Conservation (phyloP, 2,797 vertebrate genomes). For the Discoglossus pictus region DNA sequence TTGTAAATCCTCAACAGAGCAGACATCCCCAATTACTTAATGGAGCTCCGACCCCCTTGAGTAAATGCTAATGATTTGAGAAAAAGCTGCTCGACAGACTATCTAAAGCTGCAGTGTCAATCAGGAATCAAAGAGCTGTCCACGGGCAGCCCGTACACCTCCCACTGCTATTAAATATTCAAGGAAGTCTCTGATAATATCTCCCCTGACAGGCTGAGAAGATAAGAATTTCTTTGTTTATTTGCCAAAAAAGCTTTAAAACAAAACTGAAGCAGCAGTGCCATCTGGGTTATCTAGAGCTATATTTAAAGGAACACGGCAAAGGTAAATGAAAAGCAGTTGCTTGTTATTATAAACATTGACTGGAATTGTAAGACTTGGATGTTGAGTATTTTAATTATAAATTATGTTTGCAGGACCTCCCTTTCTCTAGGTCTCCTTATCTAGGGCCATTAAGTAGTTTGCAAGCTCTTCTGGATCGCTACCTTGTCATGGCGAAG, state of each 20-base stretch:
- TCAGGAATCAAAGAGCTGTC: slow-evolving; percentile 4
- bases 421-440: too few species aligned
- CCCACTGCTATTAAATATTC: slow-evolving; percentile 37
- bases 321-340: too few species aligned
- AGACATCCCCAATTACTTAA: slow-evolving; percentile 27
- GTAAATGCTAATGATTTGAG: slow-evolving; percentile 30
- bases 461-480: too few species aligned
- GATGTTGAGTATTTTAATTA: too few species aligned
- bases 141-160: slow-evolving; percentile 20
- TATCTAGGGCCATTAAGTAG: too few species aligned
- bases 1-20: slow-evolving; percentile 11
- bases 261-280: not conserved
- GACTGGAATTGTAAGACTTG: too few species aligned
- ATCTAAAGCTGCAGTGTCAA: slow-evolving; percentile 11
- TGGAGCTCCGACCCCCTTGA: slow-evolving; percentile 25
- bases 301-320: too few species aligned
- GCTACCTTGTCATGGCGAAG: too few species aligned
- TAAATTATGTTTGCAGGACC: too few species aligned
- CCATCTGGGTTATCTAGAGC: too few species aligned
- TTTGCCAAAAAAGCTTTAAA: slow-evolving; percentile 1
- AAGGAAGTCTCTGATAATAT: slow-evolving; percentile 33
- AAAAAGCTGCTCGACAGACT: not conserved
- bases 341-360: too few species aligned
- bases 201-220: slow-evolving; percentile 6
- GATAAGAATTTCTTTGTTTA: slow-evolving; percentile 15